Evolutionary conservation across 2,888 invertebrate species (phyloP), one percentile per base, ranked within the genome.

Genomic region (Gari tellinella): DNA sequence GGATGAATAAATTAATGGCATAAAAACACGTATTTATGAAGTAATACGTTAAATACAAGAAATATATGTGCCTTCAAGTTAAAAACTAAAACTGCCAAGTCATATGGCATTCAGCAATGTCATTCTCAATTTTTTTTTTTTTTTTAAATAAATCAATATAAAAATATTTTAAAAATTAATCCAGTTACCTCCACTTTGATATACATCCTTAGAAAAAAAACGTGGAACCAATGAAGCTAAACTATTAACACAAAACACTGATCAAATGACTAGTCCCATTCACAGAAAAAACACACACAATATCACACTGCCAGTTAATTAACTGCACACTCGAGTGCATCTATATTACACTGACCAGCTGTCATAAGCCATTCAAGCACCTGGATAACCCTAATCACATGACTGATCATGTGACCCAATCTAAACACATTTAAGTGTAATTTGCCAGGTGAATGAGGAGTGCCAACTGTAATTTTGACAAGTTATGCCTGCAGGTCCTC

Each of bases 381-480:
- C 75, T 75, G 75, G 75, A 55, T 75, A 57, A 75, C 69, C 69
- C 45, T 63, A 57, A 66, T 75, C 75, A 75, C 38, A 21, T 62
- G 69, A 68, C 55, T 55, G 46, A 56, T 62, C 62, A 75, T 66
- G 58, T 75, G 75, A 75, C 62, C 62, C 55, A 21, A 55, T 52
- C 45, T 52, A 31, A 31, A 31, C 31, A 31, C 31, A 31, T 31
- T 31, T 31, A 7, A 31, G 31, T 31, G 31, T 31, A 31, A 31
- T 31, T 31, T 31, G 31, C 31, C 31, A 31, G 31, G 31, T 31
- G 31, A 31, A 31, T 31, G 31, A 31, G 31, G 31, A 31, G 31
- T 31, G 31, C 31, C 31, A 31, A 31, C 31, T 31, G 31, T 31
- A 31, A 31, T 31, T 31, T 31, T 31, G 31, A 31, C 31, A 31